phyloP scores from a whole-genome alignment of 2,888 invertebrate genomes.

The Polietes domitor region DNA sequence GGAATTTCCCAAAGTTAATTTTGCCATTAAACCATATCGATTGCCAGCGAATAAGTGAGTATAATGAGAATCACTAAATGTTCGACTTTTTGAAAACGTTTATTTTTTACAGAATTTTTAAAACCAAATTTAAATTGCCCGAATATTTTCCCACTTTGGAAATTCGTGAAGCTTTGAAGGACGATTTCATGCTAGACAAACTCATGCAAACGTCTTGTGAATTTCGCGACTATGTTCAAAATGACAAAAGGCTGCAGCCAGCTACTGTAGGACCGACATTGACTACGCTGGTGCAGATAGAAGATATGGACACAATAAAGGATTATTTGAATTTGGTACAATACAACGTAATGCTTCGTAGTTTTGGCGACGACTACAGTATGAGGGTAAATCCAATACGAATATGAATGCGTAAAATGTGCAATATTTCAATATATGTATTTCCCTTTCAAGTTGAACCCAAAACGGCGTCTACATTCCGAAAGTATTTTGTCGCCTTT shows the following conservation, averaged over 20 bases:
- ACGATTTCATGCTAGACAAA: constrained; percentile 42
- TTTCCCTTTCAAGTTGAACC: constrained; percentile 36
- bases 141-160: constrained; percentile 67
- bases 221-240: constrained; percentile 70
- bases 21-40: constrained; percentile 72
- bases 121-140: constrained; percentile 44
- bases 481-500: constrained; percentile 47
- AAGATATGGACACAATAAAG: constrained; percentile 74
- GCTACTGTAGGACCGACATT: constrained; percentile 69
- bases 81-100: no score
- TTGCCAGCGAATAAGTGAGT: constrained; percentile 67
- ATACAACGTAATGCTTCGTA: constrained; percentile 70
- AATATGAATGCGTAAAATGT: background rate
- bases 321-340: constrained; percentile 71
- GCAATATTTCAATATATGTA: background rate
- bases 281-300: constrained; percentile 74
- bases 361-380: constrained; percentile 48
- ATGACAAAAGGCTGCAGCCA: constrained; percentile 68
- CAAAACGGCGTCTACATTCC: constrained; percentile 36
- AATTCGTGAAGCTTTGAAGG: constrained; percentile 54
- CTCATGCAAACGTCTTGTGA: constrained; percentile 57
- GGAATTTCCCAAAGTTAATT: constrained; percentile 72
- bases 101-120: constrained; percentile 57
- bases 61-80: background rate
- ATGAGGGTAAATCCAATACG: constrained; percentile 40